Percentiles rank a stretch among this genome's conserved stretches.
phyloP scores from a whole-genome alignment of 2,888 invertebrate species.

The Lasioglossum marginatum region DNA sequence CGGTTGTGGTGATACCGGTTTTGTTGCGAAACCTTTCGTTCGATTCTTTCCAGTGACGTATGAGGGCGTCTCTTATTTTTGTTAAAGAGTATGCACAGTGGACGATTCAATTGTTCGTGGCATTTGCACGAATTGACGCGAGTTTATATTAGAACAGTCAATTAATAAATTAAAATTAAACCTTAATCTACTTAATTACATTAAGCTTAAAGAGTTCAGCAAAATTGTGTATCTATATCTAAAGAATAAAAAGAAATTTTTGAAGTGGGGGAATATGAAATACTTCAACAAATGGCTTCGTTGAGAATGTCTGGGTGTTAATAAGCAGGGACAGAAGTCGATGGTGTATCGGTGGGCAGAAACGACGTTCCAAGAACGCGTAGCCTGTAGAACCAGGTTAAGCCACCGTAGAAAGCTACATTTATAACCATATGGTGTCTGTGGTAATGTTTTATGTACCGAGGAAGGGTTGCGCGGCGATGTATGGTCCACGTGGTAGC shows the following conservation, averaged over 20 bases:
- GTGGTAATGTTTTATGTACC: slow-evolving; percentile 65
- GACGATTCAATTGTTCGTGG: too few relatives aligned
- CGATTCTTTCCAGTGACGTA: neutral
- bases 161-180: too few relatives aligned
- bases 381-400: slow-evolving; percentile 64
- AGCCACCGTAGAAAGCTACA: slow-evolving; percentile 58
- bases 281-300: neutral
- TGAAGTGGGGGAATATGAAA: neutral
- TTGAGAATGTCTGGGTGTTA: neutral
- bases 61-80: neutral
- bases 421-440: slow-evolving; percentile 71
- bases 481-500: slow-evolving; percentile 66
- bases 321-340: neutral
- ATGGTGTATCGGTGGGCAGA: neutral
- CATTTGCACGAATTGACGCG: too few relatives aligned
- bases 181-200: too few relatives aligned
- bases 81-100: neutral
- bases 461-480: slow-evolving; percentile 64
- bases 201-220: neutral
- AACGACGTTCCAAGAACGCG: slow-evolving; percentile 17
- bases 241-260: neutral
- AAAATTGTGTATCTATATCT: neutral
- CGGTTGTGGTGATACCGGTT: neutral
- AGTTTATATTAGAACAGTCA: too few relatives aligned
- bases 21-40: neutral